Evolutionary conservation across 1,140 invertebrate species (phyloP), one percentile per base, ranked within the genome.

Genomic region (Apis laboriosa): DNA sequence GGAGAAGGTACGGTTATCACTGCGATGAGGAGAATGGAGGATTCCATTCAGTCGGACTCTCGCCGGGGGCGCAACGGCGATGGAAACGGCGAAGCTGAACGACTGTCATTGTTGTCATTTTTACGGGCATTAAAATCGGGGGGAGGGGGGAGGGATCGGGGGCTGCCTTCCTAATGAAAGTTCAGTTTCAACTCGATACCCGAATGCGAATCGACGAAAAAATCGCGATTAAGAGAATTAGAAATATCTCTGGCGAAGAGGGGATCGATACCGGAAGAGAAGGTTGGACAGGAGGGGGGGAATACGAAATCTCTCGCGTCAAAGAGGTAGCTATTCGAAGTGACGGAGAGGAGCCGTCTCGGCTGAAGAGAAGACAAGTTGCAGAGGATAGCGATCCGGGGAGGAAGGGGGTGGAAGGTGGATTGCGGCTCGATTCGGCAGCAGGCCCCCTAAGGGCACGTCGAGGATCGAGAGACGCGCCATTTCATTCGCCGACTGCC

Each of bases 401-500:
- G 66, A 56, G 28, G 28, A 28, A 34, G 3, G 51, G 68, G 83
- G 80, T 77, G 76, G 87, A 73, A 77, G 85, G 68, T 84, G 89
- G 82, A 87, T 83, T 85, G 83, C 64, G 83, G 87, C 84, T 92
- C 84, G 85, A 91, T 92, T 92, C 89, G 92, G 92, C 90, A 92
- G 90, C 85, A 84, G 84, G 86, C 88, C 88, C 92, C 86, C 82
- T 87, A 3, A 88, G 79, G 93, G 93, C 93, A 93, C 90, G 90
- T 93, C 91, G 91, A 78, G 91, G 86, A 92, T 92, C 91, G 92
- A 90, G 92, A 92, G 90, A 92, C 90, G 91, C 92, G 92, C 91
- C 92, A 92, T 94, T 94, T 93, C 92, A 94, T 94, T 91, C 91
- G 91, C 91, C 92, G 93, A 93, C 93, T 94, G 93, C 94, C 94